A percentile compares a stretch with the other conserved stretches of the same genome.
phyloP scores from a whole-genome alignment of 35 echinoderm and acorn worm genomes.

The Patiria miniata region DNA sequence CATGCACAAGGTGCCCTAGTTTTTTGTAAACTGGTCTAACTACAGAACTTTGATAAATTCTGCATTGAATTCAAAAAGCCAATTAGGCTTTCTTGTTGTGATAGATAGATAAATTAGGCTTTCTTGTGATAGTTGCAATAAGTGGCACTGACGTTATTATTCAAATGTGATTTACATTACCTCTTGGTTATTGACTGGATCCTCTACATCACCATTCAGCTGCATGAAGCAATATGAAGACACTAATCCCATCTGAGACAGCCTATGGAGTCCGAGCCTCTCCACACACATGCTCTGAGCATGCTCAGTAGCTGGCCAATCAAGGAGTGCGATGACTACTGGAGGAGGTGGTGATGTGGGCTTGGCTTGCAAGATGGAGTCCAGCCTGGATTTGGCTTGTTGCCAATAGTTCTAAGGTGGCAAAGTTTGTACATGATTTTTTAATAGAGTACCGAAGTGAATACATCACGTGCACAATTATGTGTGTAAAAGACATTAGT shows the following conservation, averaged over 20 bases:
- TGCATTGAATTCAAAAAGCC: too few species aligned
- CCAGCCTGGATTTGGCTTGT: constrained; percentile 42
- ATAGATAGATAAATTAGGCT: too few species aligned
- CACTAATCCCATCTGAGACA: constrained; percentile 36
- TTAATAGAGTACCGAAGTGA: too few species aligned
- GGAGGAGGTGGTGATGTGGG: constrained; percentile 47
- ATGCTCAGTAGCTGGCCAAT: constrained; percentile 17
- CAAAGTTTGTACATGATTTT: neutral
- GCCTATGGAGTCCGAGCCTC: neutral
- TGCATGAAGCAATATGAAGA: neutral
- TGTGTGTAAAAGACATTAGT: too few species aligned
- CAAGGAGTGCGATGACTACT: constrained; percentile 48
- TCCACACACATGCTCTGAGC: constrained; percentile 16
- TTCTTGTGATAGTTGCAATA: too few species aligned
- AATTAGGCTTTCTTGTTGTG: too few species aligned
- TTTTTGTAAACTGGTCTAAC: too few species aligned
- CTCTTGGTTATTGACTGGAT: neutral
- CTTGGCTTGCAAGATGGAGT: constrained; percentile 40
- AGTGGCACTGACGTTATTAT: too few species aligned
- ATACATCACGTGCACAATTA: too few species aligned
- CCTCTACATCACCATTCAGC: constrained; percentile 25
- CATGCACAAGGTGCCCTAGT: too few species aligned
- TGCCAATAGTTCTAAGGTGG: constrained; percentile 48
- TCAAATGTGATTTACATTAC: constrained; percentile 1
- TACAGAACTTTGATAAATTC: too few species aligned